Evolutionary conservation across 2,888 invertebrate genomes (phyloP), one percentile per base, ranked within the genome.

Genomic region (Plebejus anna): DNA sequence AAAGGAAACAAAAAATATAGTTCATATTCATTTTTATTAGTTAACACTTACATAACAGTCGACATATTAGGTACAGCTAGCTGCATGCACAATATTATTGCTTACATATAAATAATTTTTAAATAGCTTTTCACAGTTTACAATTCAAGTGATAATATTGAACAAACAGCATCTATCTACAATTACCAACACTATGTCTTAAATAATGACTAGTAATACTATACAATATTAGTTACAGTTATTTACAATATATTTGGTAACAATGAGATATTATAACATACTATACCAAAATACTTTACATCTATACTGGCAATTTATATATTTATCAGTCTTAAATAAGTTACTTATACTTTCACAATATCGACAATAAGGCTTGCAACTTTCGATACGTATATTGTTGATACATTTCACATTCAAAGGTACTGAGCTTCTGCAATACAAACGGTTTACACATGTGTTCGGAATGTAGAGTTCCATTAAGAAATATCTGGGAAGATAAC

Each of bases 181-280:
- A 88, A 82, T 81, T 81, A 82, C 86, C 82, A 88, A 88, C 85
- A 86, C 83, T 86, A 84, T 87, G 86, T 84, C 86, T 88, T 92
- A 92, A 81, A 87, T 90, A 92, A 91, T 94, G 93, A 94, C 93
- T 94, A 94, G 93, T 90, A 86, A 86, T 87, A 84, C 89, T 92
- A 90, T 89, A 90, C 87, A 91, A 85, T 71, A 87, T 82, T 83
- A 84, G 78, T 83, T 87, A 86, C 86, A 83, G 84, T 83, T 90
- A 89, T 90, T 85, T 91, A 94, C 90, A 91, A 90, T 88, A 91
- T 91, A 93, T 94, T 94, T 94, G 94, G 94, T 94, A 94, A 94
- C 94, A 92, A 87, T 91, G 93, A 91, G 91, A 93, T 89, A 89
- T 86, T 89, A 91, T 88, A 88, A 83, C 80, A 83, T 81, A 80